Conservation (phyloP, 2,113 vertebrate genomes). For the Periophthalmus modestus region DNA sequence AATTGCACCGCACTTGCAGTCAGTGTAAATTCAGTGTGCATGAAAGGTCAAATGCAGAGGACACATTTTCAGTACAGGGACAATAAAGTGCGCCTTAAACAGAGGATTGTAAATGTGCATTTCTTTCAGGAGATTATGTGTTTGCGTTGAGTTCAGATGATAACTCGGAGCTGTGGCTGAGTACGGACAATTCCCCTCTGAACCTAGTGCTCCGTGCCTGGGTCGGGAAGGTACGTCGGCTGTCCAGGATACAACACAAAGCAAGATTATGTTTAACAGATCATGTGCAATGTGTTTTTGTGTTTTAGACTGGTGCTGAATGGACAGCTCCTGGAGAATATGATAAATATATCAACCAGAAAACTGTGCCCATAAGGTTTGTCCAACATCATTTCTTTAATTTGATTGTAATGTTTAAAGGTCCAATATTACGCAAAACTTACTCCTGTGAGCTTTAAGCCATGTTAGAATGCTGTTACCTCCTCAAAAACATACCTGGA, state of each 20-base stretch:
- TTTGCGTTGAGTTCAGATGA: slow-evolving; percentile 91
- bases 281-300: neutral
- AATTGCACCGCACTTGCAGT: no score
- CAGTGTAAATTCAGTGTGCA: no score
- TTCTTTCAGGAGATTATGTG: slow-evolving; percentile 83
- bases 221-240: slow-evolving; percentile 85
- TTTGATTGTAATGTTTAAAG: no score
- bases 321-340: slow-evolving; percentile 95
- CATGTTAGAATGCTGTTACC: no score
- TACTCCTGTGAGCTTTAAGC: no score
- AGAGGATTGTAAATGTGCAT: neutral
- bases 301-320: slow-evolving; percentile 84
- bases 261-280: neutral
- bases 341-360: slow-evolving; percentile 89
- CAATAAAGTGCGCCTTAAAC: neutral
- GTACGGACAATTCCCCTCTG: slow-evolving; percentile 80
- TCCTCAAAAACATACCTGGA: no score
- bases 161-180: slow-evolving; percentile 97
- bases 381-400: slow-evolving; percentile 32
- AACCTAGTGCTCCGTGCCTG: slow-evolving; percentile 82
- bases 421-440: no score
- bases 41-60: no score
- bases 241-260: neutral
- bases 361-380: slow-evolving; percentile 85
- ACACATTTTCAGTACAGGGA: no score